Evolutionary conservation across 2,113 vertebrate species (phyloP).

Genomic region (Aspiorhynchus laticeps): DNA sequence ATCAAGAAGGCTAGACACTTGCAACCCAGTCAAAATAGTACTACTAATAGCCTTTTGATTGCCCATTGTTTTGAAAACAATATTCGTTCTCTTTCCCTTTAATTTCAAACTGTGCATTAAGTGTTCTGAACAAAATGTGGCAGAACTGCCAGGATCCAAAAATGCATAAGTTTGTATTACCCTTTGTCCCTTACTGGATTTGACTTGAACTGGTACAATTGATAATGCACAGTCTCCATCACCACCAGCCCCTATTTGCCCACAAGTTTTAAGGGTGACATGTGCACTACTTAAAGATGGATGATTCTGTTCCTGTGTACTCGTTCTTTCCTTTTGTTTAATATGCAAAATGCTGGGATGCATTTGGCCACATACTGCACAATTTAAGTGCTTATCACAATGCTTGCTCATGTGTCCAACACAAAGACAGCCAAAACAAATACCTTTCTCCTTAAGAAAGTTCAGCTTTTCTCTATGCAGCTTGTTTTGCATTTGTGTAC

Average conservation of each 20-base stretch:
- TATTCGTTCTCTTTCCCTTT: not conserved
- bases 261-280: slow-evolving; percentile 25
- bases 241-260: slow-evolving; percentile 21
- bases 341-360: slow-evolving; percentile 1
- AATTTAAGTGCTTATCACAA: not conserved
- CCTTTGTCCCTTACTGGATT: slow-evolving; percentile 18
- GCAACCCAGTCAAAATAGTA: not conserved
- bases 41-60: not conserved
- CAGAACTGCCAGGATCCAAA: slow-evolving; percentile 9
- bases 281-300: not conserved
- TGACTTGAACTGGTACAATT: slow-evolving; percentile 39
- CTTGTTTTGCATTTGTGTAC: slow-evolving; percentile 9
- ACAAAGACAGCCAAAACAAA: slow-evolving; percentile 32
- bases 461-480: not conserved
- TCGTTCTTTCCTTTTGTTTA: not conserved
- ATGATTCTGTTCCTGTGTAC: not conserved
- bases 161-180: slow-evolving; percentile 16
- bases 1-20: not conserved
- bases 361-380: not conserved
- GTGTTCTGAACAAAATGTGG: slow-evolving; percentile 14
- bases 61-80: not conserved
- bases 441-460: slow-evolving; percentile 15
- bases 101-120: slow-evolving; percentile 19
- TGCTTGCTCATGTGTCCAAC: slow-evolving; percentile 16
- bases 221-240: slow-evolving; percentile 10